Evolutionary conservation across 2,113 vertebrate genomes (phyloP).

Genomic region (Forbesichthys agassizii): DNA sequence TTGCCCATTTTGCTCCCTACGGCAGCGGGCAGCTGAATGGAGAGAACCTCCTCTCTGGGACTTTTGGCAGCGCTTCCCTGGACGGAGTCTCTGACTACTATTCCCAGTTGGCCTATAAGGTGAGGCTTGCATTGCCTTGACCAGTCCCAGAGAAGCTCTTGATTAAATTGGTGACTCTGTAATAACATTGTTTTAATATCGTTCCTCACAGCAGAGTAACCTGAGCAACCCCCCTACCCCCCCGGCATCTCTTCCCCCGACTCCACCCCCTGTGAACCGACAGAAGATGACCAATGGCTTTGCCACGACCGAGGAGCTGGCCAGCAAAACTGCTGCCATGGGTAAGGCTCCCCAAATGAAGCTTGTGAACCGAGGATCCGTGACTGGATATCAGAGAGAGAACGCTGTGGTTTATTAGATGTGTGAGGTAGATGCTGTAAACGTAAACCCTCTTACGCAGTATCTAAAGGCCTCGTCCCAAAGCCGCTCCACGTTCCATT

Average conservation of each 20-base stretch:
- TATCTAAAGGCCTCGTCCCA: conserved; percentile 87
- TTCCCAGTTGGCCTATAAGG: conserved; percentile 94
- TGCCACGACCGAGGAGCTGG: conserved; percentile 93
- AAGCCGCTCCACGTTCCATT: conserved; percentile 90
- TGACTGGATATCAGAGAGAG: not conserved
- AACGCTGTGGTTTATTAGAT: not conserved
- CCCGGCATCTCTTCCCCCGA: conserved; percentile 96
- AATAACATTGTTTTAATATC: conserved; percentile 30
- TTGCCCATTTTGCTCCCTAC: conserved; percentile 95
- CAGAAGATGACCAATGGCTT: conserved; percentile 98
- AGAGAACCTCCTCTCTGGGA: conserved; percentile 90
- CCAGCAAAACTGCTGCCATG: conserved; percentile 87
- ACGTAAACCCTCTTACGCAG: conserved; percentile 56
- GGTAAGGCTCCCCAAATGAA: conserved; percentile 73
- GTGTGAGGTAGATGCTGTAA: too few relatives aligned
- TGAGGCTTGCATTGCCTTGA: conserved; percentile 27
- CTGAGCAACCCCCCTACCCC: conserved; percentile 98
- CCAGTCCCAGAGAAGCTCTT: not conserved
- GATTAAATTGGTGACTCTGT: conserved; percentile 2
- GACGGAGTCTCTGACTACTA: conserved; percentile 97
- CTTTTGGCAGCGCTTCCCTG: conserved; percentile 93
- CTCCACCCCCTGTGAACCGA: conserved; percentile 90
- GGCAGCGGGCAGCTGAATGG: conserved; percentile 91
- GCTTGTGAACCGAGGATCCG: not conserved
- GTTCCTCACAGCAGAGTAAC: conserved; percentile 89